Evolutionary conservation across 2,888 invertebrate species (phyloP), one percentile per base, ranked within the genome.

Genomic region (Philhelius pedissequus): DNA sequence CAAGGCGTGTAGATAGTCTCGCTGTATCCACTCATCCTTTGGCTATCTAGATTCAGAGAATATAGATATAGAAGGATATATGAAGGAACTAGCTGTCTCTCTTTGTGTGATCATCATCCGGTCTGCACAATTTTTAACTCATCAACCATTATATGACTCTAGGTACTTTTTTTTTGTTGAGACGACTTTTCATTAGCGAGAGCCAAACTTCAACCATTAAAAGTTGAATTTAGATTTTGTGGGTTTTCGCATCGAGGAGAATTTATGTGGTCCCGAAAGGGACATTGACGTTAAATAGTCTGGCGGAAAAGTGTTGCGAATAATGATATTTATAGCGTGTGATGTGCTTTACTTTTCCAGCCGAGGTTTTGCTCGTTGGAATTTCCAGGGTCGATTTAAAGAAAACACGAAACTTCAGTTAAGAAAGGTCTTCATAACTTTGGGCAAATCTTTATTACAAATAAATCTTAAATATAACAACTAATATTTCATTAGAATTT

Each of bases 191-290:
- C 77, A 82, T 82, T 77, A 82, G 68, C 45, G 73, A 68, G 71
- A 56, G 56, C 70, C 48, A 70, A 81, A 81, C 81, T 82, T 68
- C 68, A 68, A 56, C 71, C 73, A 82, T 82, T 82, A 77, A 77
- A 82, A 82, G 54, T 73, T 77, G 60, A 77, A 77, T 82, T 77
- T 54, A 70, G 56, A 64, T 75, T 80, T 64, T 70, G 62, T 25
- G 75, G 80, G 48, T 56, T 71, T 56, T 35, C 20, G 20, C 56
- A 7, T 45, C 50, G 4, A 25, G 9, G 35, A 6, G 5, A 52
- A 52, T 27, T 27, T 54, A 27, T 54, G 32, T 25, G 30, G 6
- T 3, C 18, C 18, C 0, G 5, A 48, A 35, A 25, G 56, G 52
- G 20, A 20, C 62, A 64, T 69, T 69, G 69, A 48, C 20, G 68